Evolutionary conservation across 2,113 vertebrate species (phyloP), one percentile per base, ranked within the genome.

Genomic region (Acanthochromis polyacanthus): DNA sequence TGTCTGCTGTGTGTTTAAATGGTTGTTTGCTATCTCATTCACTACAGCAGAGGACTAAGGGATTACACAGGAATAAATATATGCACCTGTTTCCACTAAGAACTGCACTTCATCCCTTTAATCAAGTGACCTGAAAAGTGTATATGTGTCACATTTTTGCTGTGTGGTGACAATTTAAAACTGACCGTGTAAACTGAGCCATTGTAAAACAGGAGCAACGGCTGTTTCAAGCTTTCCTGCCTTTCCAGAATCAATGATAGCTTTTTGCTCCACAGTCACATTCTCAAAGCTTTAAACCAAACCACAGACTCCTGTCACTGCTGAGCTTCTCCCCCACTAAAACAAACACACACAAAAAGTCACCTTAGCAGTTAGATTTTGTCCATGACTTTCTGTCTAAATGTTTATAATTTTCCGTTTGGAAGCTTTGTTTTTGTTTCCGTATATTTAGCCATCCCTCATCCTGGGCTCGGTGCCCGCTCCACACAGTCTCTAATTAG

Each of bases 401-500:
- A 88, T 92, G 84, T 92, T 93, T 93, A 86, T 91, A 90, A 93
- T 94, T 90, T 90, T 87, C 78, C 81, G 59, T 89, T 91, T 87
- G 81, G 89, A 78, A 82, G 75, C 69, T 94, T 93, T 91, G 88
- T 92, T 93, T 92, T 95, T 89, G 90, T 92, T 94, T 90, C 84
- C 82, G 88, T 94, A 94, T 93, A 93, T 94, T 93, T 95, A 94
- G 92, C 93, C 56, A 40, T 80, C 84, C 89, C 89, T 92, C 72
- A 77, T 89, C 84, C 90, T 84, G 84, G 92, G 90, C 91, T 84
- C 88, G 8, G 75, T 93, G 92, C 89, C 93, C 82, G 73, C 64
- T 79, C 68, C 69, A 92, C 81, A 84, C 86, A 87, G 87, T 90
- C 94, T 95, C 89, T 95, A 93, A 95, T 95, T 95, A 94, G 85